Base-by-base conservation (phyloP, 1,140 invertebrate genomes). In the Nasonia giraulti region DNA sequence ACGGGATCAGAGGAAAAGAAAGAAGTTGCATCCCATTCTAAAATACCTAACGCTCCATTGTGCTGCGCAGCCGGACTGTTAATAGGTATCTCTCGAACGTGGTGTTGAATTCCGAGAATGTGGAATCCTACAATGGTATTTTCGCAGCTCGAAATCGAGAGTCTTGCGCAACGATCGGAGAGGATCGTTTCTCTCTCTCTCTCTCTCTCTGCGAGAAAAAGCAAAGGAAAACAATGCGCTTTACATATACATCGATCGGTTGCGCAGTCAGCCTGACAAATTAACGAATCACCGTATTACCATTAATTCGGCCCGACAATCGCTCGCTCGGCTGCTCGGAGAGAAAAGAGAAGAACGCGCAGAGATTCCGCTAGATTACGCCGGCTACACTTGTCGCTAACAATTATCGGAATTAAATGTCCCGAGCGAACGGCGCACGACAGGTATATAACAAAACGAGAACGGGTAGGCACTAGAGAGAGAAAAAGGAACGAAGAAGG, bases 351-450 rank as follows among this genome's bases (percentile, higher is more conserved):
- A 83, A 50, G 12, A 50, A 10, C 0, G 17, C 37, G 73, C 37
- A 75, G 7, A 75, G 76, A 84, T 84, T 80, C 71, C 47, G 55
- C 44, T 79, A 83, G 82, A 83, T 83, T 66, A 44, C 62, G 66
- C 40, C 50, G 82, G 82, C 8, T 79, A 71, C 83, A 85, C 71
- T 85, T 85, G 83, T 85, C 83, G 83, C 55, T 66, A 75, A 81
- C 71, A 85, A 85, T 85, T 85, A 85, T 76, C 78, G 23, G 62
- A 85, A 85, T 85, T 80, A 81, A 85, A 76, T 81, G 78, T 85
- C 78, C 83, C 77, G 20, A 47, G 40, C 74, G 40, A 55, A 69
- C 82, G 31, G 75, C 66, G 68, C 33, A 31, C 74, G 82, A 83
- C 82, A 83, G 82, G 74, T 77, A 83, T 74, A 44, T 31, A 77